Evolutionary conservation across 2,888 invertebrate genomes (phyloP).

Genomic region (Glyphotaelius pellucidus): DNA sequence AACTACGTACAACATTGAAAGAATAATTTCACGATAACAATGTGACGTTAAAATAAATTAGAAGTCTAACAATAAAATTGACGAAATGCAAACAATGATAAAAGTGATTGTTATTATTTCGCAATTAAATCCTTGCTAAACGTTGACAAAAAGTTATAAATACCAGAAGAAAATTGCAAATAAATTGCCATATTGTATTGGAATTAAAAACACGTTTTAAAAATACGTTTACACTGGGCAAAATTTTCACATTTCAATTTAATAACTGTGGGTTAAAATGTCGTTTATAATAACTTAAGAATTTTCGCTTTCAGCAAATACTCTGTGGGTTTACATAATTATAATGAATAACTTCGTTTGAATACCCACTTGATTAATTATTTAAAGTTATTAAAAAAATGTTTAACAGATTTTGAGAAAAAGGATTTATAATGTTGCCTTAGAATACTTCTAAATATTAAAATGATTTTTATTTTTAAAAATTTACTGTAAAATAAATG

Average conservation of each 20-base stretch:
- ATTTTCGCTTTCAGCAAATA: too few species aligned
- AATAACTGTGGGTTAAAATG: not conserved
- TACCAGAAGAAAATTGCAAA: not conserved
- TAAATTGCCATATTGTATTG: not conserved
- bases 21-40: not conserved
- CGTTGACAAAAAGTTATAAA: not conserved
- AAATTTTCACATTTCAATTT: not conserved
- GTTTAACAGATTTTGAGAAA: not conserved
- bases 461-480: too few species aligned
- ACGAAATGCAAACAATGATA: not conserved
- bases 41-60: not conserved
- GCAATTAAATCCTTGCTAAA: not conserved
- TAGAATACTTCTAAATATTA: too few species aligned
- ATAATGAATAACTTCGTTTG: too few species aligned
- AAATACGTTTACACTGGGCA: not conserved
- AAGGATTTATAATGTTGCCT: not conserved
- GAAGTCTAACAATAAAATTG: conserved; percentile 7
- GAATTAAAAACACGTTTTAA: not conserved
- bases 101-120: not conserved
- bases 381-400: too few species aligned
- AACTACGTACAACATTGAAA: not conserved
- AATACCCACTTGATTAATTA: too few species aligned
- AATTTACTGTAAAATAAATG: too few species aligned
- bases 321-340: too few species aligned
- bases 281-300: not conserved